Evolutionary conservation across 2,888 invertebrate species (phyloP), one percentile per base, ranked within the genome.

Genomic region (Celastrina argiolus): DNA sequence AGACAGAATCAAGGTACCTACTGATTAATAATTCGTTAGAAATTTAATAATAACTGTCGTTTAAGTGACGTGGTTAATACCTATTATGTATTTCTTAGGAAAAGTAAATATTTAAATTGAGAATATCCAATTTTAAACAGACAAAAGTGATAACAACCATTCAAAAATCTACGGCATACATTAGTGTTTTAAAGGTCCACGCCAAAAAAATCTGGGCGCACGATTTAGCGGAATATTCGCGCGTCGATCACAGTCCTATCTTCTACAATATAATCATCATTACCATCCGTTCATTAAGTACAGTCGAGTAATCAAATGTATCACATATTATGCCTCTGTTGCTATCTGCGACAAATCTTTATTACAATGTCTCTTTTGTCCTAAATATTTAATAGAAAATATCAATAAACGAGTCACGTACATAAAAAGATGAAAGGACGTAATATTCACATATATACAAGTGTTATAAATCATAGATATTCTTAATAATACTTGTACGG

Each of bases 331-430:
- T 36, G 51, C 26, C 14, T 51, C 51, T 51, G 22, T 51, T 26
- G 14, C 22, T 51, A 51, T 51, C 51, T 14, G 36, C 12, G 36
- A 36, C 2, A 51, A 51, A 26, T 51, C 22, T 51, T 51, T 51
- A 51, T 51, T 51, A 51, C 14, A 51, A 51, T 26, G 6, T 26
- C 51, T 51, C 51, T 51, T 51, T 51, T 14, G 51, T 26, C 51
- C 51, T 51, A 51, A 51, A 51, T 51, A 51, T 51, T 51, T 22
- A 51, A 51, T 51, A 26, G 26, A 26, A 26, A 12, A 51, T 51
- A 51, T 51, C 51, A 51, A 51, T 51, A 51, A 22, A 22, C 51
- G 51, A 51, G 51, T 51, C 51, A 51, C 51, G 51, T 51, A 51
- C 51, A 51, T 51, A 51, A 26, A 51, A 51, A 22, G 51, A 51